Conservation (phyloP, 2,113 vertebrate genomes). For the Hepsetus odoe region DNA sequence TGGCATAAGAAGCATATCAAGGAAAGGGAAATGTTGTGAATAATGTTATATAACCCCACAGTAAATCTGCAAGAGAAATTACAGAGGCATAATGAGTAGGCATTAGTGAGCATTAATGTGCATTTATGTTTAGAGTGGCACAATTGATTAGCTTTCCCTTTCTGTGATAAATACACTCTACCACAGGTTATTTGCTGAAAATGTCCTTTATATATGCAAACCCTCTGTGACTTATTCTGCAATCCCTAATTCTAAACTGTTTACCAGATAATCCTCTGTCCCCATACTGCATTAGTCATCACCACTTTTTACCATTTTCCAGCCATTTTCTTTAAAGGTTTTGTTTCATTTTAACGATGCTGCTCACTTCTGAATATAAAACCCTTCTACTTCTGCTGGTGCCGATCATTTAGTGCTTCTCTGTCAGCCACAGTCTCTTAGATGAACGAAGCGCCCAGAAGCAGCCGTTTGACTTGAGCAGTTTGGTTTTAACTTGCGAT, state of each 20-base stretch:
- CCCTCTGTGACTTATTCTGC: slow-evolving; percentile 28
- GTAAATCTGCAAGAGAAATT: slow-evolving; percentile 37
- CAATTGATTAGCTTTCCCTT: slow-evolving; percentile 18
- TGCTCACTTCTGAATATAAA: not conserved
- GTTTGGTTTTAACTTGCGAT: not conserved
- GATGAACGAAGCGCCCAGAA: not conserved
- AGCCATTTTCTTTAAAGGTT: not conserved
- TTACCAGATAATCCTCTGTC: slow-evolving; percentile 9
- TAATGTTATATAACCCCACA: slow-evolving; percentile 23
- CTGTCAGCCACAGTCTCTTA: not conserved
- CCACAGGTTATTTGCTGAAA: slow-evolving; percentile 30
- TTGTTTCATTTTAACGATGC: no score
- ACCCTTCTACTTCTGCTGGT: not conserved
- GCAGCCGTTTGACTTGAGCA: not conserved
- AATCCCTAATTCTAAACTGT: slow-evolving; percentile 18
- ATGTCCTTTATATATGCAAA: slow-evolving; percentile 33
- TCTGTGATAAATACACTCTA: slow-evolving; percentile 31
- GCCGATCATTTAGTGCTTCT: not conserved
- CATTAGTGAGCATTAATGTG: slow-evolving; percentile 19
- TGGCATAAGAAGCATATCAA: slow-evolving; percentile 25
- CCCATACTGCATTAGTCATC: not conserved
- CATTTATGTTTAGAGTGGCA: slow-evolving; percentile 39
- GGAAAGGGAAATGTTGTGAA: slow-evolving; percentile 19
- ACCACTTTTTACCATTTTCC: slow-evolving; percentile 13
- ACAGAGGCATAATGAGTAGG: slow-evolving; percentile 24